Evolutionary conservation across 2,113 vertebrate genomes (phyloP), one percentile per base, ranked within the genome.

Genomic region (Lasiurus borealis): DNA sequence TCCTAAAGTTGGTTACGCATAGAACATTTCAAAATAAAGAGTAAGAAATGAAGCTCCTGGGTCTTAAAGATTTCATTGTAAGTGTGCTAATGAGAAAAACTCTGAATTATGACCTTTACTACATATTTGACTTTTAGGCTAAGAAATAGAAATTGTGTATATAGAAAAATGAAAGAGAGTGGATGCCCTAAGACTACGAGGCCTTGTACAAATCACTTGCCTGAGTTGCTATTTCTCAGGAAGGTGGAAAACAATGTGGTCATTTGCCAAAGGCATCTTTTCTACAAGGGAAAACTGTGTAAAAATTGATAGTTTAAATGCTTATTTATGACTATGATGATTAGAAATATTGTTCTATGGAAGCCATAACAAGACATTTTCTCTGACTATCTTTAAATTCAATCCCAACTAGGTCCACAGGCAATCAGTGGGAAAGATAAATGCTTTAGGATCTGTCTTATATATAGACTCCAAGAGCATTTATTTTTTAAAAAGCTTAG

Each of bases 41-140:
- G 27, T 72, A 27, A 86, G 73, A 40, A 80, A 73, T 21, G 29
- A 92, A 83, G 14, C 6, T 62, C 2, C 46, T 54, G 27, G 19
- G 71, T 57, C 19, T 69, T 83, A 66, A 93, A 46, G 48, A 11
- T 88, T 85, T 95, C 40, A 18, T 75, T 78, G 62, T 46, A 80
- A 85, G 9, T 66, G 1, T 40, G 19, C 66, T 84, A 69, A 57
- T 50, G 78, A 48, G 50, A 88, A 85, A 29, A 87, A 54, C 46
- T 46, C 72, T 81, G 8, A 46, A 25, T 94, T 40, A 31, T 8
- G 71, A 46, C 64, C 75, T 92, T 46, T 2, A 31, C 25, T 50
- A 18, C 4, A 25, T 15, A 36, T 48, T 72, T 80, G 16, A 29
- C 36, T 95, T 90, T 94, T 15, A 82, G 27, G 54, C 69, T 85